Conservation (phyloP, 2,888 invertebrate genomes). For the Zygogramma bicolorata region DNA sequence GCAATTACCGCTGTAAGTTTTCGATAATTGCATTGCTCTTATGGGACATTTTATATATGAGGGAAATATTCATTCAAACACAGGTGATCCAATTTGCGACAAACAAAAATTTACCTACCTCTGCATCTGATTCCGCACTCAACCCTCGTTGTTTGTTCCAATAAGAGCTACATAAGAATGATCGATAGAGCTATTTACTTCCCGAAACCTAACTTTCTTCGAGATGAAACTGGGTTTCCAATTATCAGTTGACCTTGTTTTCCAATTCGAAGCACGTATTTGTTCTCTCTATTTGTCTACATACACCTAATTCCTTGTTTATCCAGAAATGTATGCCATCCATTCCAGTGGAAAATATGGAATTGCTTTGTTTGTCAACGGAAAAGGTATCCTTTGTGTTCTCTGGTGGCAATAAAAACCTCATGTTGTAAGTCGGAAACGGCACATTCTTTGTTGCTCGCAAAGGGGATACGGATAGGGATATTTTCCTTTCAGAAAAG, state of each 20-base stretch:
- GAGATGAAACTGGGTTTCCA: not conserved
- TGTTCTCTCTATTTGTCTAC: not conserved
- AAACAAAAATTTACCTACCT: too few relatives aligned
- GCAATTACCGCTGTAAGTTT: too few relatives aligned
- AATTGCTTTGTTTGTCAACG: slow-evolving; percentile 36
- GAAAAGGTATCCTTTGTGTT: slow-evolving; percentile 54
- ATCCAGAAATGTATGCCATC: slow-evolving; percentile 39
- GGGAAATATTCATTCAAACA: too few relatives aligned
- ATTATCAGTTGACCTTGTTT: not conserved
- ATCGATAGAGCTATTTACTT: not conserved
- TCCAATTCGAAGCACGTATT: not conserved
- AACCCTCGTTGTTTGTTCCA: too few relatives aligned
- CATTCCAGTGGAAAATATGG: slow-evolving; percentile 28
- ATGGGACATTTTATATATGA: too few relatives aligned
- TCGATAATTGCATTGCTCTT: too few relatives aligned
- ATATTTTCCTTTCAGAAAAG: slow-evolving; percentile 56
- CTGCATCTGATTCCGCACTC: too few relatives aligned
- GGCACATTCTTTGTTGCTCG: slow-evolving; percentile 61
- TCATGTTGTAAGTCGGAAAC: slow-evolving; percentile 60
- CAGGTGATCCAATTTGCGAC: too few relatives aligned
- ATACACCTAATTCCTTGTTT: slow-evolving; percentile 30
- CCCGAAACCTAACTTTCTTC: not conserved
- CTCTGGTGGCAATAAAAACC: slow-evolving; percentile 59
- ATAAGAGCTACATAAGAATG: not conserved
- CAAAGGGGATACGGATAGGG: slow-evolving; percentile 56